Evolutionary conservation across 2,888 invertebrate species (phyloP).

Genomic region (Clitarchus hookeri): DNA sequence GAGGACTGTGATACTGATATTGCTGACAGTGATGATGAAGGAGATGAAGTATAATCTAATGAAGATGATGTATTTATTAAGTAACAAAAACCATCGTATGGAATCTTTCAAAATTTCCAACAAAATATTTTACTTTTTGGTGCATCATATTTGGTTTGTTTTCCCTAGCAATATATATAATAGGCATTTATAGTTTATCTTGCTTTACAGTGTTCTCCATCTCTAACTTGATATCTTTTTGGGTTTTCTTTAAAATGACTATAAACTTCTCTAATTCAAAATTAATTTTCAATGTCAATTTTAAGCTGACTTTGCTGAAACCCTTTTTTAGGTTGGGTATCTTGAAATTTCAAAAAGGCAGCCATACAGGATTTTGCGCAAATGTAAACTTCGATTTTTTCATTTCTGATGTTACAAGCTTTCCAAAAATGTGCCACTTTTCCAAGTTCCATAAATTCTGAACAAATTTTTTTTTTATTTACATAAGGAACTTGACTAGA

Average conservation of each 20-base stretch:
- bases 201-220: neutral
- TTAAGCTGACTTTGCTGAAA: neutral
- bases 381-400: neutral
- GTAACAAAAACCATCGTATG: neutral
- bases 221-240: neutral
- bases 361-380: neutral
- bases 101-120: neutral
- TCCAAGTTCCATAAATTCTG: neutral
- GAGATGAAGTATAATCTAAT: neutral
- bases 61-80: neutral
- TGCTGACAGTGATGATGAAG: conserved; percentile 19
- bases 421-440: conserved; percentile 19
- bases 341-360: neutral
- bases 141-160: neutral
- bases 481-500: neutral
- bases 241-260: neutral
- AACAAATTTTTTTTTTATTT: neutral
- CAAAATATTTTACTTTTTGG: neutral
- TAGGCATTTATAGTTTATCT: neutral
- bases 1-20: conserved; percentile 1
- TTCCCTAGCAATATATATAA: neutral
- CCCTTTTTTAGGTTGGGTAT: neutral
- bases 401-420: conserved; percentile 12
- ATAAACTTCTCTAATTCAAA: neutral
- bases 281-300: neutral